These are phyloP conservation scores for Drosophila sp. DNA, from an alignment of 1,140 invertebrate genomes.

Conservation along the genomic window DNA sequence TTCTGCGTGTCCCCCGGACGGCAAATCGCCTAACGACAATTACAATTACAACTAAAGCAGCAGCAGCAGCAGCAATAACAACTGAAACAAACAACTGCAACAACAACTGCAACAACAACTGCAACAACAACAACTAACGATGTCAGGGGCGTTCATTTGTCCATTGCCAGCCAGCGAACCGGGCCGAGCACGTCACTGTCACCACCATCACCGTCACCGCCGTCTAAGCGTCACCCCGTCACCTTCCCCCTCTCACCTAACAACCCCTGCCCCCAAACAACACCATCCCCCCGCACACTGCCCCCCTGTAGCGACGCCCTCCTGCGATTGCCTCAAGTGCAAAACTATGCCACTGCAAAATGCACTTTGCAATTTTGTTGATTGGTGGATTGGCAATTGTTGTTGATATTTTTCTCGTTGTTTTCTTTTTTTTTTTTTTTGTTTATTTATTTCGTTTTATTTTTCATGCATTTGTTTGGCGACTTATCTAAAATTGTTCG, in stretches of 20 bases:
- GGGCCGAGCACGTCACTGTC: constrained; percentile 79
- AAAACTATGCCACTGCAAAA: constrained; percentile 79
- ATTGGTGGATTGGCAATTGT: constrained; percentile 78
- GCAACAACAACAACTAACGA: constrained; percentile 52
- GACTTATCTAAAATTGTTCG: constrained; percentile 72
- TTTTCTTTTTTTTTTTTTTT: constrained; percentile 41
- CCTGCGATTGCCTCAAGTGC: constrained; percentile 51
- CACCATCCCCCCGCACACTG: not conserved
- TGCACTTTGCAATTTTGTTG: constrained; percentile 82
- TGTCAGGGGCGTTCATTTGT: constrained; percentile 82
- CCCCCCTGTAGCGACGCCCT: not conserved
- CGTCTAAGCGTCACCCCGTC: constrained; percentile 31
- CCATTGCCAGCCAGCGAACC: constrained; percentile 78
- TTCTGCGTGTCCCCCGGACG: constrained; percentile 68
- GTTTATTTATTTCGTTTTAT: constrained; percentile 44
- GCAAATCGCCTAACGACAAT: constrained; percentile 67
- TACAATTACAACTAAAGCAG: constrained; percentile 71
- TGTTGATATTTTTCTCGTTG: constrained; percentile 49
- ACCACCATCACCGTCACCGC: constrained; percentile 52
- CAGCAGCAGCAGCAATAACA: constrained; percentile 21
- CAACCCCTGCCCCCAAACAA: constrained; percentile 1
- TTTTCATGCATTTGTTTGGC: constrained; percentile 62
- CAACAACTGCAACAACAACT: constrained; percentile 21
- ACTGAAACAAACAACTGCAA: constrained; percentile 11
- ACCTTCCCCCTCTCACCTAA: not conserved